phyloP scores from a whole-genome alignment of 2,888 invertebrate genomes.

The Lacanobia oleracea region DNA sequence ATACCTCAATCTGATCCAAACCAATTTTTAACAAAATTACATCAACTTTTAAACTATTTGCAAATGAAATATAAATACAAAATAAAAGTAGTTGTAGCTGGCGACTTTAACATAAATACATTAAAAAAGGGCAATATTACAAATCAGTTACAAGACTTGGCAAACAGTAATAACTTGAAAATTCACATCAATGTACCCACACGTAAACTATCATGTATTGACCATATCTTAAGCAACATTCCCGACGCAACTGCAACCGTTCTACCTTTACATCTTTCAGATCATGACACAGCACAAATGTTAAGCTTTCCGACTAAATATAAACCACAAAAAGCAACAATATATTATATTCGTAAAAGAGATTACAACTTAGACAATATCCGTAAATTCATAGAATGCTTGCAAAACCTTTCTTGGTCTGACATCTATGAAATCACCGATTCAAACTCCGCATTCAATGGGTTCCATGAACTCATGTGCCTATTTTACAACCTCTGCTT shows the following conservation, averaged over 20 bases:
- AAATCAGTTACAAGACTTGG: background rate
- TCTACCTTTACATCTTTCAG: too few species aligned
- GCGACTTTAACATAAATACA: conserved; percentile 16
- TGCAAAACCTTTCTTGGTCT: too few species aligned
- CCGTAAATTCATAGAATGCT: background rate
- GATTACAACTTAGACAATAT: background rate
- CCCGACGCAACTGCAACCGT: background rate
- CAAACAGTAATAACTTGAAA: conserved; percentile 7
- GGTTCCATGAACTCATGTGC: too few species aligned
- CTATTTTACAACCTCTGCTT: too few species aligned
- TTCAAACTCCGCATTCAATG: too few species aligned
- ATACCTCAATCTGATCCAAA: conserved; percentile 2
- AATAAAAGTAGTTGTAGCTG: conserved; percentile 6
- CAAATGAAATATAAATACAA: background rate
- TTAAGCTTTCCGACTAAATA: background rate
- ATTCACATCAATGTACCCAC: conserved; percentile 11
- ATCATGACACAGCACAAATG: background rate
- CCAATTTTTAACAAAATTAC: conserved; percentile 11
- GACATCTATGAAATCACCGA: too few species aligned
- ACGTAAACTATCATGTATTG: background rate
- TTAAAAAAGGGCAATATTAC: conserved; percentile 1
- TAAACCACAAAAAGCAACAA: background rate
- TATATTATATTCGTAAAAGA: background rate
- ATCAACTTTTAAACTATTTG: conserved; percentile 4
- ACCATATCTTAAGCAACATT: conserved; percentile 15